These are phyloP conservation scores for Centruroides sculpturatus DNA, from an alignment of 1,140 invertebrate species.

Conservation along the genomic window DNA sequence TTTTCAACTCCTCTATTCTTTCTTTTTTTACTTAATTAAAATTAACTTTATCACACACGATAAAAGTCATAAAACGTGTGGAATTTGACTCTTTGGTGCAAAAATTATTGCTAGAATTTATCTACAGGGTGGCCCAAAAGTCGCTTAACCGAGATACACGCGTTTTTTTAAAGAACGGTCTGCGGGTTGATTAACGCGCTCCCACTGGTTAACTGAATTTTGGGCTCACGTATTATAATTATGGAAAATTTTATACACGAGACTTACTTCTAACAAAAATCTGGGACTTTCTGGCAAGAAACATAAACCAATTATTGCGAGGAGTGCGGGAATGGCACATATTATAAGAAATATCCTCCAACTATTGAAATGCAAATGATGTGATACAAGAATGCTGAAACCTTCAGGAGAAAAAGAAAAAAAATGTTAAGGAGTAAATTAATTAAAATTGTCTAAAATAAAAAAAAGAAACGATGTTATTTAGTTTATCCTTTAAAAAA, in stretches of 20 bases:
- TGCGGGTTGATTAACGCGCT: background rate
- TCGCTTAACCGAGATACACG: no score
- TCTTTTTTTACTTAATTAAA: no score
- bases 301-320: constrained; percentile 49
- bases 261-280: constrained; percentile 34
- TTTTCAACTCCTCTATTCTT: no score
- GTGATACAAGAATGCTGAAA: constrained; percentile 45
- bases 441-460: background rate
- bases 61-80: no score
- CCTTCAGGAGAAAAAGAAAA: constrained; percentile 23
- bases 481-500: no score
- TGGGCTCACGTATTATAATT: background rate
- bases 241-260: background rate
- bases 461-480: no score
- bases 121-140: no score
- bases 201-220: background rate
- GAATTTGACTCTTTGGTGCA: no score
- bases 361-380: constrained; percentile 55
- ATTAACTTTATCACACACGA: no score
- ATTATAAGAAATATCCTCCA: constrained; percentile 56
- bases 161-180: background rate
- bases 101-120: no score
- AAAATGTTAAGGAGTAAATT: background rate
- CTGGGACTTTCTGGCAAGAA: constrained; percentile 65
- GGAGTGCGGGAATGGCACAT: constrained; percentile 53